These are phyloP conservation scores for Crotalus helleri DNA, from an alignment of 2,113 vertebrate species.

Conservation along the genomic window DNA sequence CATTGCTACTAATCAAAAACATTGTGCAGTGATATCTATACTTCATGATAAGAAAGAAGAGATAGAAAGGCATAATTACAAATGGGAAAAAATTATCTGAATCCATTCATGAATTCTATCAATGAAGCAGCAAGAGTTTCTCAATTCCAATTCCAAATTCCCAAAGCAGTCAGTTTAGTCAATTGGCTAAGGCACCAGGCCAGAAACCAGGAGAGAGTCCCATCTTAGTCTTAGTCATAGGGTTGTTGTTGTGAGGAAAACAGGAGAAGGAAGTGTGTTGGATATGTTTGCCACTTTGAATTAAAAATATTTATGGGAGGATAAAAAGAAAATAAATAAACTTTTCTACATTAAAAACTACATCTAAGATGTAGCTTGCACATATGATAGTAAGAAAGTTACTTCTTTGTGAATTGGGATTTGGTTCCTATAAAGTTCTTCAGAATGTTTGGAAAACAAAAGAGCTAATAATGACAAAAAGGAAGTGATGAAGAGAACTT, in stretches of 20 bases:
- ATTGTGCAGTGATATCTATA: not conserved
- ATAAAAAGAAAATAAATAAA: not conserved
- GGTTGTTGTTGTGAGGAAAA: not conserved
- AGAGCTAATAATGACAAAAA: not conserved
- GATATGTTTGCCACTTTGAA: not conserved
- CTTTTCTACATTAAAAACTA: not conserved
- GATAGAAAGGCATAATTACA: not conserved
- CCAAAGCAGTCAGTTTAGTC: not conserved
- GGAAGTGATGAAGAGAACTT: not conserved
- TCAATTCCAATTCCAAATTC: not conserved
- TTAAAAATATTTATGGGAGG: not conserved
- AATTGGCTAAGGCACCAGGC: not conserved
- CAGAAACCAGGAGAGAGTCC: not conserved
- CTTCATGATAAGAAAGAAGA: not conserved
- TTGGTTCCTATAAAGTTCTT: not conserved
- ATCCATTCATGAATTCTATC: not conserved
- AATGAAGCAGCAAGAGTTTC: not conserved
- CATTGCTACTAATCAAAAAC: not conserved
- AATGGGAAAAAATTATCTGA: not conserved
- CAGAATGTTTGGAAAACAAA: not conserved
- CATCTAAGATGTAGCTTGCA: not conserved
- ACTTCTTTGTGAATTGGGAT: not conserved
- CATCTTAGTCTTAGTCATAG: not conserved
- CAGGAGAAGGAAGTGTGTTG: not conserved
- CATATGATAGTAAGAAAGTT: not conserved